These are phyloP conservation scores for Pimpla rufipes DNA, from an alignment of 2,888 invertebrate genomes.

Conservation along the genomic window DNA sequence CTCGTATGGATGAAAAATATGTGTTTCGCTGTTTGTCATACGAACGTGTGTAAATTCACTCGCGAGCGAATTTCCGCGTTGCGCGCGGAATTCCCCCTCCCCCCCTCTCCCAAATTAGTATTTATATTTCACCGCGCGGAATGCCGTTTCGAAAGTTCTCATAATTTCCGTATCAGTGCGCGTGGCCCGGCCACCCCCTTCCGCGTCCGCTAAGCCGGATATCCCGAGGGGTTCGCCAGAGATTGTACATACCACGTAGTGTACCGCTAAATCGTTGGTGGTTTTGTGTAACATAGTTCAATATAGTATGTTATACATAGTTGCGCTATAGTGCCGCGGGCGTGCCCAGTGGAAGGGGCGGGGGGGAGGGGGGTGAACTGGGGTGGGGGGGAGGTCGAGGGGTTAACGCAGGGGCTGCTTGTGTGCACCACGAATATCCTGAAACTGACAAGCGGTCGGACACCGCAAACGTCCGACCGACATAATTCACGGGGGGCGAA, in stretches of 20 bases:
- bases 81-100: neutral
- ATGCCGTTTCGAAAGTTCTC: conserved; percentile 43
- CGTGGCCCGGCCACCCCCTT: too few species aligned
- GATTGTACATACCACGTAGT: conserved; percentile 46
- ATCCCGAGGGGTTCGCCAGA: conserved; percentile 54
- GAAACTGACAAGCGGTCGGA: conserved; percentile 64
- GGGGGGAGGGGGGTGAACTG: neutral
- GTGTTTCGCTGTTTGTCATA: too few species aligned
- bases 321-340: conserved; percentile 37
- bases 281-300: conserved; percentile 53
- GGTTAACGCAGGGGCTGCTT: neutral
- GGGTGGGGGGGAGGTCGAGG: neutral
- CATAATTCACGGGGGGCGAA: conserved; percentile 56
- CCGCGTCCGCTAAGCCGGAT: conserved; percentile 53
- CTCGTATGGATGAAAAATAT: too few species aligned
- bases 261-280: conserved; percentile 35
- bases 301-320: conserved; percentile 60
- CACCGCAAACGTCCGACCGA: conserved; percentile 62
- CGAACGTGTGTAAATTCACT: neutral
- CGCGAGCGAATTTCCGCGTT: neutral
- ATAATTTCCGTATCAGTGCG: conserved; percentile 60
- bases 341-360: neutral
- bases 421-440: conserved; percentile 50
- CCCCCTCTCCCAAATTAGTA: conserved; percentile 34
- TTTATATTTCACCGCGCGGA: conserved; percentile 31